These are phyloP conservation scores for Procambarus virginalis DNA, from an alignment of 1,140 invertebrate genomes.

Conservation along the genomic window DNA sequence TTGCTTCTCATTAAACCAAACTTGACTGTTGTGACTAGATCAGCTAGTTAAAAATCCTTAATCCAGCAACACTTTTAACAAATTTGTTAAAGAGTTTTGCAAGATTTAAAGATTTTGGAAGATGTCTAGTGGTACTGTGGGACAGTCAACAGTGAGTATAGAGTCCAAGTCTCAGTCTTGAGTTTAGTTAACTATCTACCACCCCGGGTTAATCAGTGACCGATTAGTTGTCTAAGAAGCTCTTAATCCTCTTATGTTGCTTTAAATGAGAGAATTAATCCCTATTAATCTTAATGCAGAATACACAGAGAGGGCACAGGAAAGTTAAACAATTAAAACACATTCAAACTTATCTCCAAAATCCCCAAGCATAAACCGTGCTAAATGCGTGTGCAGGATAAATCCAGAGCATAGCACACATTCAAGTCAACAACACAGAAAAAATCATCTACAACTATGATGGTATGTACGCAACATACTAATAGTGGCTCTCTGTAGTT, in stretches of 20 bases:
- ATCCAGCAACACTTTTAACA: constrained; percentile 42
- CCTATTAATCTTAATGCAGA: constrained; percentile 68
- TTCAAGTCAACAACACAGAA: constrained; percentile 68
- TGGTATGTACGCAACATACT: constrained; percentile 66
- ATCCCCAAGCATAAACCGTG: constrained; percentile 68
- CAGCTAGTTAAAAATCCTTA: constrained; percentile 32
- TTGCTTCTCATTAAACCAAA: constrained; percentile 31
- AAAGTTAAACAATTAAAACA: constrained; percentile 66
- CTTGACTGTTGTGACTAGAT: constrained; percentile 28
- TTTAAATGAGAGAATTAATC: constrained; percentile 67
- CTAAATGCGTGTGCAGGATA: constrained; percentile 68
- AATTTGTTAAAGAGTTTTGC: constrained; percentile 27
- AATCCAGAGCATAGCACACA: constrained; percentile 68
- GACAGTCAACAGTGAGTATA: constrained; percentile 53
- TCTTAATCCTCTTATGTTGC: constrained; percentile 66
- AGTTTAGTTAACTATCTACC: constrained; percentile 68
- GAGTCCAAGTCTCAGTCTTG: constrained; percentile 61
- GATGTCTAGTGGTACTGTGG: constrained; percentile 42
- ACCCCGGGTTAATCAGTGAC: constrained; percentile 66
- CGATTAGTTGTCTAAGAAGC: constrained; percentile 67
- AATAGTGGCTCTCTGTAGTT: constrained; percentile 63
- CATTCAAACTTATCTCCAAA: constrained; percentile 66
- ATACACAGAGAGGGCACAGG: constrained; percentile 67
- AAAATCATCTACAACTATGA: constrained; percentile 66
- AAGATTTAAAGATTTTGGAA: constrained; percentile 40